These are phyloP conservation scores for Acanthochromis polyacanthus DNA, from an alignment of 2,113 vertebrate species.

Conservation along the genomic window DNA sequence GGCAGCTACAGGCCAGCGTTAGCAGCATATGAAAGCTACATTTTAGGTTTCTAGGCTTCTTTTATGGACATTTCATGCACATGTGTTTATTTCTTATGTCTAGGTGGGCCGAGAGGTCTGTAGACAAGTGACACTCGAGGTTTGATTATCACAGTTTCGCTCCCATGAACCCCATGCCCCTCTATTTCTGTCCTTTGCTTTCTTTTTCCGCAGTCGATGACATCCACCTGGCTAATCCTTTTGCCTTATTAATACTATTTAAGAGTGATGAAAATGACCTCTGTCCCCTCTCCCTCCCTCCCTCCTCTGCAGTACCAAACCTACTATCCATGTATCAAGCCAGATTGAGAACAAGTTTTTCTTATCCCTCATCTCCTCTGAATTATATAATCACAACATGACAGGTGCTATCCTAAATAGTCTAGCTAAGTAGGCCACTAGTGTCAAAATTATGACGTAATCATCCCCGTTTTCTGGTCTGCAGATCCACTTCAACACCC, in stretches of 20 bases:
- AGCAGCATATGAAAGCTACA: constrained; percentile 20
- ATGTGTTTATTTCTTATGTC: constrained; percentile 67
- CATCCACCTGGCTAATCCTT: constrained; percentile 65
- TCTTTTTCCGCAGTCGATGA: constrained; percentile 52
- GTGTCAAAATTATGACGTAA: constrained; percentile 41
- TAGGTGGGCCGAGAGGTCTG: constrained; percentile 72
- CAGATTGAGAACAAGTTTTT: constrained; percentile 66
- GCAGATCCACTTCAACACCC: constrained; percentile 90
- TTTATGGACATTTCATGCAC: constrained; percentile 53
- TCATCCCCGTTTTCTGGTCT: constrained; percentile 25
- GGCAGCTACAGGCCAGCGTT: background rate
- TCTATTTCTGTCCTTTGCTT: constrained; percentile 51
- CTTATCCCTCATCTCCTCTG: constrained; percentile 65
- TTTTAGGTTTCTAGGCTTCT: constrained; percentile 25
- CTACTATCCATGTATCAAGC: constrained; percentile 60
- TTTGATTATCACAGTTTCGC: constrained; percentile 58
- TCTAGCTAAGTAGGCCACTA: constrained; percentile 23
- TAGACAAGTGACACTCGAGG: constrained; percentile 66
- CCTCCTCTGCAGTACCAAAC: constrained; percentile 64
- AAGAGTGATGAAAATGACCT: constrained; percentile 71
- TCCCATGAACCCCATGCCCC: constrained; percentile 42
- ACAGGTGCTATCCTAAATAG: constrained; percentile 63
- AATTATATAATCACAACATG: constrained; percentile 69
- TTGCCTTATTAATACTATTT: constrained; percentile 62
- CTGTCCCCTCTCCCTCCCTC: constrained; percentile 40